These are phyloP conservation scores for Elmis aenea DNA, from an alignment of 2,888 invertebrate genomes.

Conservation along the genomic window DNA sequence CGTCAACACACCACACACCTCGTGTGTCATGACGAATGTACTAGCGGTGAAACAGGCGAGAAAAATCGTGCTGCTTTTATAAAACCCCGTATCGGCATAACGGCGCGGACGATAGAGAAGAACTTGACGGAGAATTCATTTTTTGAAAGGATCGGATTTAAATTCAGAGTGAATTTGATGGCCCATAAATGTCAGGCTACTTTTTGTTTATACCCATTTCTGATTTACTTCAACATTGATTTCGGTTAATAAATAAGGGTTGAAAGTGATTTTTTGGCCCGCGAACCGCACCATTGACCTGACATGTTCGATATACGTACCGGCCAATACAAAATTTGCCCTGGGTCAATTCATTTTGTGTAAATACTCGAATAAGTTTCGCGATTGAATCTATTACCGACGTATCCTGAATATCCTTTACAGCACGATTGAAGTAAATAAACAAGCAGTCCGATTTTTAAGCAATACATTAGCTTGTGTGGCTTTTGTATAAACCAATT, in stretches of 20 bases:
- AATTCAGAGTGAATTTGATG: slow-evolving; percentile 40
- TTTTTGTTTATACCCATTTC: slow-evolving; percentile 33
- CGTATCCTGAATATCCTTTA: too few species aligned
- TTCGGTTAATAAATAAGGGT: slow-evolving; percentile 42
- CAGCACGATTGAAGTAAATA: too few species aligned
- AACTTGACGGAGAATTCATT: slow-evolving; percentile 1
- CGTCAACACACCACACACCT: slow-evolving; percentile 33
- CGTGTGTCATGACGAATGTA: slow-evolving; percentile 24
- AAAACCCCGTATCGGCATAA: background rate
- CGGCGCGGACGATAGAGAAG: background rate
- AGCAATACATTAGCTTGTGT: too few species aligned
- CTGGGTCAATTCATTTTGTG: too few species aligned
- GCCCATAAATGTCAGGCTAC: slow-evolving; percentile 41
- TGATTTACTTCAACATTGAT: slow-evolving; percentile 44
- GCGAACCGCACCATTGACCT: too few species aligned
- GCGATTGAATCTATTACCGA: too few species aligned
- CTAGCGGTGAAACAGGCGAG: slow-evolving; percentile 16
- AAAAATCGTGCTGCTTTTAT: slow-evolving; percentile 17
- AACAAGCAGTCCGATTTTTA: too few species aligned
- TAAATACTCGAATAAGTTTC: too few species aligned
- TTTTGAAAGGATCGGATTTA: slow-evolving; percentile 21
- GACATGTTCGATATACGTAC: too few species aligned
- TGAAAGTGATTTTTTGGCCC: slow-evolving; percentile 35
- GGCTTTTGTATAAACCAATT: too few species aligned
- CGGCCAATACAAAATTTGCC: background rate